A percentile compares a stretch with the other conserved stretches of the same genome.
phyloP scores from a whole-genome alignment of 2,888 invertebrate species.

The Allacma fusca region DNA sequence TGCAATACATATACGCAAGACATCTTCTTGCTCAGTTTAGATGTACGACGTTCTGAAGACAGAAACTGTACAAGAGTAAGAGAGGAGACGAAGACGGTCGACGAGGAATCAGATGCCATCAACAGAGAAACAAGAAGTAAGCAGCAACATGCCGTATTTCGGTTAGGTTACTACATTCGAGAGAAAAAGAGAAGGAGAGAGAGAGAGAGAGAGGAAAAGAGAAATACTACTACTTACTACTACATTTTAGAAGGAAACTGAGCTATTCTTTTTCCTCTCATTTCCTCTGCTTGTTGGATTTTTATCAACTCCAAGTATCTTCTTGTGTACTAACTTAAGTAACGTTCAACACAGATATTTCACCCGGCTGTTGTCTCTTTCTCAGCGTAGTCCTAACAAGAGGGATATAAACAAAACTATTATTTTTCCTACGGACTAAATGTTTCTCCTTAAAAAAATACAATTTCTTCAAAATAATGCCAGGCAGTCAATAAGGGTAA shows the following conservation, averaged over 20 bases:
- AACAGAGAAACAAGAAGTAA: slow-evolving; percentile 23
- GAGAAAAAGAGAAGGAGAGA: slow-evolving; percentile 20
- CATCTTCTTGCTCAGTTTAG: slow-evolving; percentile 40
- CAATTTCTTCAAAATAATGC: too few species aligned
- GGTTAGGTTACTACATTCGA: neutral
- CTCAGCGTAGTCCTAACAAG: too few species aligned
- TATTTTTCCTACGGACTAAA: too few species aligned
- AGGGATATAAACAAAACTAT: too few species aligned
- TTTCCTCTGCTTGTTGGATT: slow-evolving; percentile 31
- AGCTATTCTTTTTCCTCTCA: slow-evolving; percentile 36
- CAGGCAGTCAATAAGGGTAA: too few species aligned
- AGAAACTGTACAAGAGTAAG: slow-evolving; percentile 9
- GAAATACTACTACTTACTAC: slow-evolving; percentile 23
- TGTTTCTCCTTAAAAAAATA: too few species aligned
- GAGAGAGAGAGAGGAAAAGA: neutral
- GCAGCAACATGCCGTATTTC: slow-evolving; percentile 17
- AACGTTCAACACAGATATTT: slow-evolving; percentile 20
- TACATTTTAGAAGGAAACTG: slow-evolving; percentile 35
- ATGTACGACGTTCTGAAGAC: slow-evolving; percentile 37
- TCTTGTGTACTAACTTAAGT: slow-evolving; percentile 20
- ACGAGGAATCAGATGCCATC: slow-evolving; percentile 27
- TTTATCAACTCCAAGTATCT: slow-evolving; percentile 44
- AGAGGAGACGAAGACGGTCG: slow-evolving; percentile 18
- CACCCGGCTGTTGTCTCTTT: neutral
- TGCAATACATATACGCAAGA: neutral